phyloP scores from a whole-genome alignment of 2,113 vertebrate genomes.

The Thamnaconus septentrionalis region DNA sequence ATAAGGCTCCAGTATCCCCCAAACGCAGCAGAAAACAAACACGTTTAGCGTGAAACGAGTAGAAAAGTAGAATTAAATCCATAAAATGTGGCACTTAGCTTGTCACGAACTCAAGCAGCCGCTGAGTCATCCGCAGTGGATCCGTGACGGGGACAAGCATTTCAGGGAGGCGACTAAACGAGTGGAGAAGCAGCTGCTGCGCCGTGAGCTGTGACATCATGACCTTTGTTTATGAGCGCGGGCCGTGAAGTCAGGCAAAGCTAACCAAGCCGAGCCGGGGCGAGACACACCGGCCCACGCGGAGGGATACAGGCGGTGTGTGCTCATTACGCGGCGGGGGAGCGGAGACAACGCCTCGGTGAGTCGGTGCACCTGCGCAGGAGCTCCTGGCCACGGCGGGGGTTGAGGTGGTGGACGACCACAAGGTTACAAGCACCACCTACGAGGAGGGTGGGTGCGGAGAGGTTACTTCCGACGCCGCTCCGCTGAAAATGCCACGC shows the following conservation, averaged over 20 bases:
- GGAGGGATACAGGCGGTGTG: constrained; percentile 45
- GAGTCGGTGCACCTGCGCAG: constrained; percentile 31
- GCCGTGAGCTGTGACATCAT: constrained; percentile 54
- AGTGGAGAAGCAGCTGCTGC: constrained; percentile 19
- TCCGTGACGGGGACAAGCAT: constrained; percentile 22
- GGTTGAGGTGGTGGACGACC: constrained; percentile 39
- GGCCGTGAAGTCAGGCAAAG: constrained; percentile 2
- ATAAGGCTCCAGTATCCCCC: neutral
- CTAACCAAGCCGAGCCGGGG: constrained; percentile 64
- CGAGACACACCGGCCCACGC: constrained; percentile 53
- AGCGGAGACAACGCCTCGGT: constrained; percentile 26
- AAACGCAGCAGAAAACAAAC: neutral
- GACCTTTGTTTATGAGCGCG: constrained; percentile 69
- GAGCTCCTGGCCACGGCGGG: constrained; percentile 31
- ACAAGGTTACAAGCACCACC: constrained; percentile 49
- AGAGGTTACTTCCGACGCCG: constrained; percentile 14
- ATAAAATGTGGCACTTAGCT: neutral
- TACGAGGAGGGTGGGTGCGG: constrained; percentile 2
- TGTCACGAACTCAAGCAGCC: neutral
- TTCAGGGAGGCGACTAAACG: constrained; percentile 22
- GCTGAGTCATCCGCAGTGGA: constrained; percentile 1
- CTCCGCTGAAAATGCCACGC: constrained; percentile 27
- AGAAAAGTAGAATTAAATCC: neutral
- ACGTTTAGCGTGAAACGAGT: neutral
- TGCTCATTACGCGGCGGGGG: constrained; percentile 61